phyloP scores from a whole-genome alignment of 2,113 vertebrate species.

The Cromileptes altivelis region DNA sequence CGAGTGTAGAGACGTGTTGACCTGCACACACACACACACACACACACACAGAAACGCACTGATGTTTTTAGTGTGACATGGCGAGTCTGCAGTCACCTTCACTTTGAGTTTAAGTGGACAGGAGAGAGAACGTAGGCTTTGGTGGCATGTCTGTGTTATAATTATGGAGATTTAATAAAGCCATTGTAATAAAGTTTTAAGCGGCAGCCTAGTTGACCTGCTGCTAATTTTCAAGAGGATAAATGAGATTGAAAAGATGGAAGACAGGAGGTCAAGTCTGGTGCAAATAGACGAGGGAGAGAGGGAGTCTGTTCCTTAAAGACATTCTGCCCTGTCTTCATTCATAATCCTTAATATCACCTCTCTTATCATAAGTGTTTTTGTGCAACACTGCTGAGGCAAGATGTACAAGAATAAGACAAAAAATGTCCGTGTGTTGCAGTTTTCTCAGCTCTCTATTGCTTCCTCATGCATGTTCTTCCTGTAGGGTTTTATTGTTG shows the following conservation, averaged over 20 bases:
- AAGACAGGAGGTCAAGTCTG: conserved; percentile 1
- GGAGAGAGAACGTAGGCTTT: not conserved
- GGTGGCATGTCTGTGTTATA: conserved; percentile 2
- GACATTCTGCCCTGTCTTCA: not conserved
- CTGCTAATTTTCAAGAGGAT: not conserved
- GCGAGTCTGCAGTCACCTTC: not conserved
- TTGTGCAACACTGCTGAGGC: not conserved
- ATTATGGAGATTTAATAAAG: not conserved
- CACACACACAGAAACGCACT: conserved; percentile 9
- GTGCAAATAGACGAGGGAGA: conserved; percentile 13
- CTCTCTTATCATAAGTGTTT: not conserved
- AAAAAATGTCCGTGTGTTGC: not conserved
- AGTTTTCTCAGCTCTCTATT: not conserved
- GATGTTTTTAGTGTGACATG: not conserved
- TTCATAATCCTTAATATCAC: conserved; percentile 15
- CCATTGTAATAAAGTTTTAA: not conserved
- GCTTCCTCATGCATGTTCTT: not conserved
- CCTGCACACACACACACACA: not conserved
- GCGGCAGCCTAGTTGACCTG: not conserved
- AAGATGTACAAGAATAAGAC: conserved; percentile 6
- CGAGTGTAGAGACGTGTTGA: not conserved
- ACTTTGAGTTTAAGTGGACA: not conserved
- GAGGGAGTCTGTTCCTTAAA: not conserved
- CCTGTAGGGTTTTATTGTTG: not conserved
- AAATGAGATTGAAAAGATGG: not conserved